A percentile compares a stretch with the other conserved stretches of the same genome.
phyloP scores from a whole-genome alignment of 2,113 vertebrate species.

The Prunella fulvescens region DNA sequence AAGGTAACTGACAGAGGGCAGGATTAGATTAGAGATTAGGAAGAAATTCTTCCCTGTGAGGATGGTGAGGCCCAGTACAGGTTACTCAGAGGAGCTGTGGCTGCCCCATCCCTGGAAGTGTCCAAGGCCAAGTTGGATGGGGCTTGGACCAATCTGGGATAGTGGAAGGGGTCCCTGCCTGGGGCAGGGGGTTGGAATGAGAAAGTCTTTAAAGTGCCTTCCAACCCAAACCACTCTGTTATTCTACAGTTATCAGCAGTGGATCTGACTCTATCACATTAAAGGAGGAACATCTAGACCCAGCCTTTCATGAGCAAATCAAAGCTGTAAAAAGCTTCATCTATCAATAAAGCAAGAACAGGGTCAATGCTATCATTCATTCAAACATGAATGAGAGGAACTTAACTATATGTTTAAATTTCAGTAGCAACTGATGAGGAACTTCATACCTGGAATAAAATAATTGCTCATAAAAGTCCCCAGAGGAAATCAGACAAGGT shows the following conservation, averaged over 20 bases:
- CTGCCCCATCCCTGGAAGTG: not conserved
- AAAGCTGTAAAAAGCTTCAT: not conserved
- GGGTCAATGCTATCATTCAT: not conserved
- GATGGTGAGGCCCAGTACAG: not conserved
- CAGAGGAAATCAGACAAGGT: not conserved
- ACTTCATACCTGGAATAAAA: not conserved
- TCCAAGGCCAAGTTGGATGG: accelerated
- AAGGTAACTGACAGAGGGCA: not conserved
- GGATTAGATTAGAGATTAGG: not conserved
- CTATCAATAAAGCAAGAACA: not conserved
- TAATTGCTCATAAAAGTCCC: not conserved
- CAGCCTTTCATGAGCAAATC: not conserved
- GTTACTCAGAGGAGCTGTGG: not conserved
- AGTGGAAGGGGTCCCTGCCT: not conserved
- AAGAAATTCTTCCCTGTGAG: not conserved
- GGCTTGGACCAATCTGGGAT: not conserved
- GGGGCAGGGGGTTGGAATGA: not conserved
- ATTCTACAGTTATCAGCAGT: not conserved
- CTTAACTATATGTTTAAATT: not conserved
- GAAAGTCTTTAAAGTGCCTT: not conserved
- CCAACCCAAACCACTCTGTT: not conserved
- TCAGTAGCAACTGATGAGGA: not conserved
- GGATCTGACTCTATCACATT: not conserved
- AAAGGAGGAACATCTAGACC: not conserved
- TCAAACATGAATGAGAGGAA: not conserved